Percentiles rank a stretch among this genome's conserved stretches.
These are phyloP conservation scores for Campylorhamphus procurvoides DNA, from an alignment of 2,113 vertebrate genomes.

Conservation along the genomic window DNA sequence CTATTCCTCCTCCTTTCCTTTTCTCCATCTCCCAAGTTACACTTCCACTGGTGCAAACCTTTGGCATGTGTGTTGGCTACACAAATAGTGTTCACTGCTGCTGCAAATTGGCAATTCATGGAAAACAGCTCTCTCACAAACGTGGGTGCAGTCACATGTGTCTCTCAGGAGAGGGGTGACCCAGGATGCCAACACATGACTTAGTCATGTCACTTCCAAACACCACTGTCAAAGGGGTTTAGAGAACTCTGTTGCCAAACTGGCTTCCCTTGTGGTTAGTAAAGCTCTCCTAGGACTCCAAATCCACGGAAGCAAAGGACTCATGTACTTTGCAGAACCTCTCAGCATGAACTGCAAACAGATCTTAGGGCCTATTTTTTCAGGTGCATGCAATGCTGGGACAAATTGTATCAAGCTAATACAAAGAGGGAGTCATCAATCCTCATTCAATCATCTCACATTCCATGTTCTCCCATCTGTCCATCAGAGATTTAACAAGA, in stretches of 20 bases:
- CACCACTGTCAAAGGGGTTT: neutral
- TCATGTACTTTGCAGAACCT: neutral
- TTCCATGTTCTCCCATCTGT: neutral
- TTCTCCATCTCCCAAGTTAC: neutral
- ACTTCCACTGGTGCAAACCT: neutral
- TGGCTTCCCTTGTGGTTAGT: neutral
- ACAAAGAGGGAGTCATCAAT: neutral
- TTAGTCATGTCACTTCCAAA: neutral
- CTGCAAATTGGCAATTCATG: neutral
- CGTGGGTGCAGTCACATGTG: rapidly evolving
- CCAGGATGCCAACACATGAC: no score
- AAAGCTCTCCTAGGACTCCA: neutral
- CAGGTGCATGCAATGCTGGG: neutral
- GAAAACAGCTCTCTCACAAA: neutral
- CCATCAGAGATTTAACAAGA: neutral
- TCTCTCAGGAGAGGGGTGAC: neutral
- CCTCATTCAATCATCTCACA: neutral
- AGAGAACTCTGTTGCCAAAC: neutral
- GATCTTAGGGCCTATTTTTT: neutral
- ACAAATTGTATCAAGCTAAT: neutral
- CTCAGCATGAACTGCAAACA: neutral
- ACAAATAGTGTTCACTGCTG: neutral
- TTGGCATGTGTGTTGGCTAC: neutral
- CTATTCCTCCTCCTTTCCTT: neutral
- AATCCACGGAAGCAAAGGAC: neutral